phyloP scores from a whole-genome alignment of 2,888 invertebrate genomes.

The Erynnis tages region DNA sequence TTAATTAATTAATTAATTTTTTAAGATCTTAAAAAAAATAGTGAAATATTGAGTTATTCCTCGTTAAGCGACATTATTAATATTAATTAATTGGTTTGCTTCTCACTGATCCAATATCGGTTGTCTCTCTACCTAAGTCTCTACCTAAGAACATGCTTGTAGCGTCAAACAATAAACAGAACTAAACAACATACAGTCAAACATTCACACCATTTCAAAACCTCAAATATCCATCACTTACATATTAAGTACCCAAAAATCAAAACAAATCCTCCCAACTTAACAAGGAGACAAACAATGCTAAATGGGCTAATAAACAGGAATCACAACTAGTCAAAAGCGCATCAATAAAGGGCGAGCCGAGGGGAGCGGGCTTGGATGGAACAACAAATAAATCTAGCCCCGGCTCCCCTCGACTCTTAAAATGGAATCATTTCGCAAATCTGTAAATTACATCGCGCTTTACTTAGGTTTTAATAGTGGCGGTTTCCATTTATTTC shows the following conservation, averaged over 20 bases:
- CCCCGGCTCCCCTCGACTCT: conserved; percentile 43
- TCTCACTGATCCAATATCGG: no score
- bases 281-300: conserved; percentile 48
- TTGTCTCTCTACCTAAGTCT: no score
- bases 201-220: no score
- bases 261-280: conserved; percentile 37
- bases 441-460: conserved; percentile 29
- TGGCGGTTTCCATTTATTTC: background rate
- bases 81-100: no score
- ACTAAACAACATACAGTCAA: no score
- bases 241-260: background rate
- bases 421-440: conserved; percentile 39
- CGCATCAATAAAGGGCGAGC: conserved; percentile 66
- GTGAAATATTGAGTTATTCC: no score
- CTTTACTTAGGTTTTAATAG: conserved; percentile 30
- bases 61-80: no score
- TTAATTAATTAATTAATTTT: no score
- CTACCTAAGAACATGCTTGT: no score
- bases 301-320: conserved; percentile 71
- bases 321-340: conserved; percentile 76
- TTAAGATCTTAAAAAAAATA: no score
- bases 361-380: conserved; percentile 50
- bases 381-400: conserved; percentile 60
- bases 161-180: no score
- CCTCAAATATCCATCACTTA: background rate